These are phyloP conservation scores for Macrophya alboannulata DNA, from an alignment of 2,888 invertebrate species.

Conservation along the genomic window DNA sequence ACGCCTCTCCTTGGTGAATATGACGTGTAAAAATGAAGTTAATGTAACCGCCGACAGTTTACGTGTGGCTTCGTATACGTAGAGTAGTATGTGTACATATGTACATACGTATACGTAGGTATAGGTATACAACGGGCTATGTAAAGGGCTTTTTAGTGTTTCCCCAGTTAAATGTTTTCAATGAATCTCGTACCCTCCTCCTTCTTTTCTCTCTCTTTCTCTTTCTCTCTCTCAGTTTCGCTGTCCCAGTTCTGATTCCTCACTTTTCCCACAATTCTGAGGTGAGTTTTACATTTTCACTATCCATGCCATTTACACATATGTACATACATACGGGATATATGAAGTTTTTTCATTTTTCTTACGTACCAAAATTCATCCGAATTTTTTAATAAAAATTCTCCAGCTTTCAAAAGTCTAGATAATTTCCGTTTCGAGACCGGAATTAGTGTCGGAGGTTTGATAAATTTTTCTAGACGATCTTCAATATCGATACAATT, in stretches of 20 bases:
- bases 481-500: too few relatives aligned
- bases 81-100: not conserved
- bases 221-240: slow-evolving; percentile 16
- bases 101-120: not conserved
- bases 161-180: slow-evolving; percentile 57
- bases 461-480: too few relatives aligned
- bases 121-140: not conserved
- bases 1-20: slow-evolving; percentile 29
- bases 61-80: slow-evolving; percentile 32
- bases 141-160: slow-evolving; percentile 53
- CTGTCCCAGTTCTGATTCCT: slow-evolving; percentile 16
- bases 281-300: not conserved
- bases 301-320: not conserved
- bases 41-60: slow-evolving; percentile 53
- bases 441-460: too few relatives aligned
- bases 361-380: too few relatives aligned
- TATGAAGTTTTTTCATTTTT: too few relatives aligned
- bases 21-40: slow-evolving; percentile 52
- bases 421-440: too few relatives aligned
- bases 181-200: slow-evolving; percentile 38
- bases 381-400: too few relatives aligned
- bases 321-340: too few relatives aligned
- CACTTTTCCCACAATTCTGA: slow-evolving; percentile 19
- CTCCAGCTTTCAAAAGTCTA: too few relatives aligned
- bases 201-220: slow-evolving; percentile 6